These are phyloP conservation scores for Perca fluviatilis DNA, from an alignment of 2,113 vertebrate genomes.

Conservation along the genomic window DNA sequence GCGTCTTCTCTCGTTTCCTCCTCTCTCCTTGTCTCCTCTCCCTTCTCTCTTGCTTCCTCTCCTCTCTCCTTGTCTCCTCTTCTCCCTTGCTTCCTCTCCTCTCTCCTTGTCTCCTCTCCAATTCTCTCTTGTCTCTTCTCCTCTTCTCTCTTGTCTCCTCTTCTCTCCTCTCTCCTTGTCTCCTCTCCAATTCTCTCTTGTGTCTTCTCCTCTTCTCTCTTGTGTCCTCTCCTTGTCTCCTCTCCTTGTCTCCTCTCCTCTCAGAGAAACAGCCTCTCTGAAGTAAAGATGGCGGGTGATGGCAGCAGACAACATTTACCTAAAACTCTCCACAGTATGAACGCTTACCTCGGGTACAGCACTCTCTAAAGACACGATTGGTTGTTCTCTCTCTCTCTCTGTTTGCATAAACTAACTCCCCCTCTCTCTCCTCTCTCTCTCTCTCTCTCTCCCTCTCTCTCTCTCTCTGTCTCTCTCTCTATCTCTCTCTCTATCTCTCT, in stretches of 20 bases:
- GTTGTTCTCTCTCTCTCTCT: too few relatives aligned
- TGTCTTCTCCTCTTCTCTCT: background rate
- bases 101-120: background rate
- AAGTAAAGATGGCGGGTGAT: constrained; percentile 77
- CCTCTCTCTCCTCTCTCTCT: background rate
- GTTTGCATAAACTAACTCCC: too few relatives aligned
- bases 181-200: too few relatives aligned
- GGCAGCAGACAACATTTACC: constrained; percentile 82
- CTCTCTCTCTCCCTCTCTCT: too few relatives aligned
- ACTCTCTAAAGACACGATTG: background rate
- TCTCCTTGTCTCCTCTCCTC: background rate
- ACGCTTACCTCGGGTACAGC: constrained; percentile 88
- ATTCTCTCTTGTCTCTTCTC: background rate
- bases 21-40: background rate
- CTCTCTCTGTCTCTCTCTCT: too few relatives aligned
- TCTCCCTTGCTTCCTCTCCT: background rate
- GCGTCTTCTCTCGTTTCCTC: too few relatives aligned
- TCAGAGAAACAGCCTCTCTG: constrained; percentile 84
- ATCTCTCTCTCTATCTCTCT: too few relatives aligned
- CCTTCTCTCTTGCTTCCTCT: background rate
- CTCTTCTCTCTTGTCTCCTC: background rate
- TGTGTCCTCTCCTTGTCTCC: background rate
- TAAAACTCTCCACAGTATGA: constrained; percentile 88
- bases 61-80: background rate
- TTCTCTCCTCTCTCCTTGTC: background rate